Conservation (phyloP, 1,140 invertebrate species). For the Drosophila bifasciata region DNA sequence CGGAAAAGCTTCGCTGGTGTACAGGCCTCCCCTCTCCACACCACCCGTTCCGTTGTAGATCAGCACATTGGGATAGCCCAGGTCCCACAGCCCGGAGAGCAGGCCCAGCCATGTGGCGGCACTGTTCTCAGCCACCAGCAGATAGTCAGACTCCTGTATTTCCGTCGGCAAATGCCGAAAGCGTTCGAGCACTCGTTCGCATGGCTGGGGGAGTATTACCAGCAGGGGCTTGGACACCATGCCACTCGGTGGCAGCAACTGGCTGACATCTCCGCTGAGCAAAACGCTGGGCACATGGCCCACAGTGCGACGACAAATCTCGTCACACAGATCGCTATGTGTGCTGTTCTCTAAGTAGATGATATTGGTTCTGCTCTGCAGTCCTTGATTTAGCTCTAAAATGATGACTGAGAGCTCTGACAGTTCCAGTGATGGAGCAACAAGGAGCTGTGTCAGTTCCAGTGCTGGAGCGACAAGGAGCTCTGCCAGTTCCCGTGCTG, state of each 20-base stretch:
- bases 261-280: not conserved
- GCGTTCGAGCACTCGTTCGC: not conserved
- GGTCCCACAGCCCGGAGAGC: constrained; percentile 13
- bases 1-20: constrained; percentile 14
- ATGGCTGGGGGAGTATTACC: constrained; percentile 9
- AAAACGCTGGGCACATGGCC: not conserved
- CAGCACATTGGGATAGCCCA: constrained; percentile 35
- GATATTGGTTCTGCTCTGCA: constrained; percentile 23
- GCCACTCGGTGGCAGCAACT: too few relatives aligned
- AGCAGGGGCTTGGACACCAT: constrained; percentile 14
- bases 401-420: constrained; percentile 6
- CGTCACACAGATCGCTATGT: not conserved
- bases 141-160: constrained; percentile 25
- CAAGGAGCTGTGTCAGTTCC: too few relatives aligned
- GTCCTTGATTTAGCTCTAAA: constrained; percentile 6
- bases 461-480: too few relatives aligned
- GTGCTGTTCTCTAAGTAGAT: constrained; percentile 10
- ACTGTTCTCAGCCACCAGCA: constrained; percentile 16
- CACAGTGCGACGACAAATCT: not conserved
- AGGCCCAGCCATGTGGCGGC: constrained; percentile 13
- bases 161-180: constrained; percentile 8
- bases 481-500: too few relatives aligned
- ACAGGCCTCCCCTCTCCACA: not conserved
- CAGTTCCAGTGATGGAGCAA: too few relatives aligned
- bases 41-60: constrained; percentile 16